Conservation (phyloP, 2,888 invertebrate genomes). For the Julus scandinavius region DNA sequence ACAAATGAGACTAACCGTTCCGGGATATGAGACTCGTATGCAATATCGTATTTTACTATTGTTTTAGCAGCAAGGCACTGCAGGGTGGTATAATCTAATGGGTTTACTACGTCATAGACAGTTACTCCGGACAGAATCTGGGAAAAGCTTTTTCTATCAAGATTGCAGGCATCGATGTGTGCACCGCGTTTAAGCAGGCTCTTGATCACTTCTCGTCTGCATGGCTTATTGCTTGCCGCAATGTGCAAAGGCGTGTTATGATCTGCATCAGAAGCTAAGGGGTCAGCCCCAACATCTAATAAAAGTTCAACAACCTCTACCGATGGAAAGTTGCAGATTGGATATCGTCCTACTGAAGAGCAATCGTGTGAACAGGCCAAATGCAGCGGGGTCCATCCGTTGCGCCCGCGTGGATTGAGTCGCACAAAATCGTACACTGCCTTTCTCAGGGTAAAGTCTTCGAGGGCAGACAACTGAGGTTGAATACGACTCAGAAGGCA, state of each 20-base stretch:
- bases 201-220: slow-evolving; percentile 77
- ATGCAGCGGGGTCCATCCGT: slow-evolving; percentile 71
- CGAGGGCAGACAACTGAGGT: slow-evolving; percentile 63
- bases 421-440: slow-evolving; percentile 82
- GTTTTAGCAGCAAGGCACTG: slow-evolving; percentile 87
- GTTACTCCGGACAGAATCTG: slow-evolving; percentile 73
- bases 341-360: slow-evolving; percentile 74
- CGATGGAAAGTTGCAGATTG: slow-evolving; percentile 78
- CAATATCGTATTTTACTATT: slow-evolving; percentile 68
- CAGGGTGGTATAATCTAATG: slow-evolving; percentile 80
- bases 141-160: slow-evolving; percentile 80
- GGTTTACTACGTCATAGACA: slow-evolving; percentile 77
- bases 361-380: slow-evolving; percentile 85
- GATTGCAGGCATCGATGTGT: slow-evolving; percentile 84
- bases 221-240: slow-evolving; percentile 78
- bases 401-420: slow-evolving; percentile 70
- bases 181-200: slow-evolving; percentile 83
- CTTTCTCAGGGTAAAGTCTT: slow-evolving; percentile 71
- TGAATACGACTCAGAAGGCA: slow-evolving; percentile 76
- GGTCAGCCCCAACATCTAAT: slow-evolving; percentile 83
- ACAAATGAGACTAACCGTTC: slow-evolving; percentile 62
- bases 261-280: slow-evolving; percentile 80
- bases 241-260: slow-evolving; percentile 91
- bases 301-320: slow-evolving; percentile 78
- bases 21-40: slow-evolving; percentile 63